phyloP scores from a whole-genome alignment of 2,113 vertebrate species.

The Rhinichthys klamathensis region DNA sequence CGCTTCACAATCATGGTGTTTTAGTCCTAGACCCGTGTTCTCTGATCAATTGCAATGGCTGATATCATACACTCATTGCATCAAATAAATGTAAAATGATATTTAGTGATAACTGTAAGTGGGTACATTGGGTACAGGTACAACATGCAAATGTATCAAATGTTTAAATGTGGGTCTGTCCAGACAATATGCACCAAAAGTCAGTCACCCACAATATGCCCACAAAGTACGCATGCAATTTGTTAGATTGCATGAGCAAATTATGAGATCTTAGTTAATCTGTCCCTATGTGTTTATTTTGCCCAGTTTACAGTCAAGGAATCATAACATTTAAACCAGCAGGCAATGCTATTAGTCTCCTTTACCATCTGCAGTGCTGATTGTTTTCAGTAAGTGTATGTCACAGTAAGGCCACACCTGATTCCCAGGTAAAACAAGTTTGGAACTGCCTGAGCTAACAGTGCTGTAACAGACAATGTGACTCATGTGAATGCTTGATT shows the following conservation, averaged over 20 bases:
- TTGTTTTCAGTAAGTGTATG: conserved; percentile 29
- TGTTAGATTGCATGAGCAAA: background rate
- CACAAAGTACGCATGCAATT: background rate
- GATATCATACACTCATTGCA: no score
- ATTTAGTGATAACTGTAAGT: no score
- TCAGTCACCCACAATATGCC: background rate
- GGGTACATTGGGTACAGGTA: no score
- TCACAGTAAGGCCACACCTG: conserved; percentile 59
- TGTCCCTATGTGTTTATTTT: background rate
- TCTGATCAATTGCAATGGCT: no score
- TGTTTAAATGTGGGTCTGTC: background rate
- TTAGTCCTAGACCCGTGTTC: no score
- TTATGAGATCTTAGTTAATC: background rate
- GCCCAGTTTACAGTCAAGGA: background rate
- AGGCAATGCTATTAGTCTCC: background rate
- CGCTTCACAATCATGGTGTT: no score
- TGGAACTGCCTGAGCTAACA: conserved; percentile 75
- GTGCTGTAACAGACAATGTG: conserved; percentile 76
- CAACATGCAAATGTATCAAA: no score
- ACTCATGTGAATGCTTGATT: conserved; percentile 74
- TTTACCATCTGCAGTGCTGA: no score
- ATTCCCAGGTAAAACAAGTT: conserved; percentile 73
- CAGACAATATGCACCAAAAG: background rate
- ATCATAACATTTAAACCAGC: background rate
- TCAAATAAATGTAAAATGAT: no score